These are phyloP conservation scores for Drosophila picticornis DNA, from an alignment of 2,888 invertebrate species.

Conservation along the genomic window DNA sequence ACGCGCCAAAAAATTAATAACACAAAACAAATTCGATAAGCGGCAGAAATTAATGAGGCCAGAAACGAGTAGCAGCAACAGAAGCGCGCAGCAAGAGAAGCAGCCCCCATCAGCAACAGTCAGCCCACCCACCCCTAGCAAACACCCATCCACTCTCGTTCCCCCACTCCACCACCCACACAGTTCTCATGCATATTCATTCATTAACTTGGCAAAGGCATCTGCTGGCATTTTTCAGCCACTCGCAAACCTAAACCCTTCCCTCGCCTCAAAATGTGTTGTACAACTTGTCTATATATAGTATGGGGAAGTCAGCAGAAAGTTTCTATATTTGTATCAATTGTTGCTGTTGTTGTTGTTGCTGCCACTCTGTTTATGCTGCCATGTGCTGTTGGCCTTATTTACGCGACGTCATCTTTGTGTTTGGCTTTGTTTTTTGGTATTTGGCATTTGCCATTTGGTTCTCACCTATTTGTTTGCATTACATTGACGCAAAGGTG, in stretches of 20 bases:
- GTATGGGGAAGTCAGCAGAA: constrained; percentile 19
- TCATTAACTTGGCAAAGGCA: constrained; percentile 70
- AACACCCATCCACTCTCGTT: background rate
- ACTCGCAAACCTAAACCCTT: constrained; percentile 35
- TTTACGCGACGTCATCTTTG: constrained; percentile 72
- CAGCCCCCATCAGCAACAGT: constrained; percentile 3
- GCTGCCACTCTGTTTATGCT: constrained; percentile 57
- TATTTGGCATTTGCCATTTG: constrained; percentile 43
- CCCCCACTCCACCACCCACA: background rate
- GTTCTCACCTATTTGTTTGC: constrained; percentile 62
- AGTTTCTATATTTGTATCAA: constrained; percentile 46
- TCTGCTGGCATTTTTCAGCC: constrained; percentile 66
- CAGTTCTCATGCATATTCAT: constrained; percentile 73
- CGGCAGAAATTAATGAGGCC: constrained; percentile 73
- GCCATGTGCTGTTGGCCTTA: constrained; percentile 72
- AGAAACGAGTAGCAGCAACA: constrained; percentile 21
- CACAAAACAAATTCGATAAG: constrained; percentile 76
- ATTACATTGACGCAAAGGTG: constrained; percentile 73
- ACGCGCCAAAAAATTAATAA: constrained; percentile 62
- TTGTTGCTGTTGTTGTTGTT: constrained; percentile 14
- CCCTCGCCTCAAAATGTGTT: background rate
- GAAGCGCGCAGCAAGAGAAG: constrained; percentile 14
- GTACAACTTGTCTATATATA: constrained; percentile 8
- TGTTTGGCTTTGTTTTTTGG: constrained; percentile 53
- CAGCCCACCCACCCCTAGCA: background rate